A percentile compares a stretch with the other conserved stretches of the same genome.
Evolutionary conservation across 2,888 invertebrate species (phyloP).

Genomic region (Drosophila sordidula): DNA sequence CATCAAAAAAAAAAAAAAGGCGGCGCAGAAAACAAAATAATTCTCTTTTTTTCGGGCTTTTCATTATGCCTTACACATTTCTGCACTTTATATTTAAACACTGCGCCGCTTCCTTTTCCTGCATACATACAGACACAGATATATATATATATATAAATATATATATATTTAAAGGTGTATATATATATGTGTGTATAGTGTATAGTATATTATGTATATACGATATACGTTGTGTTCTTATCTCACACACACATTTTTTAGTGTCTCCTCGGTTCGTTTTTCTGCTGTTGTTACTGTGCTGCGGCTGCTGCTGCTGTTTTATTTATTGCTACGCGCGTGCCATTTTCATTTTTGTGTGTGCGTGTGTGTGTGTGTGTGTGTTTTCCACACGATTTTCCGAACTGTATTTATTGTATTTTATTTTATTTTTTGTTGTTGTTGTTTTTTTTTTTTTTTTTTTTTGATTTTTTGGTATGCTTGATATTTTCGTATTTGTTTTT

Average conservation of each 20-base stretch:
- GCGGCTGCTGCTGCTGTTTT: constrained; percentile 42
- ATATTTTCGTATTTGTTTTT: constrained; percentile 49
- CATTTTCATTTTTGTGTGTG: constrained; percentile 50
- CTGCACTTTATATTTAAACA: constrained; percentile 49
- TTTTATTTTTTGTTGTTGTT: background rate
- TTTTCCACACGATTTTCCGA: constrained; percentile 32
- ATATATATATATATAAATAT: background rate
- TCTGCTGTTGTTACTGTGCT: constrained; percentile 10
- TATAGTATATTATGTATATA: constrained; percentile 18
- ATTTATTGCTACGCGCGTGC: constrained; percentile 72
- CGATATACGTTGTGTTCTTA: constrained; percentile 38
- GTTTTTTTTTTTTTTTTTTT: constrained; percentile 18
- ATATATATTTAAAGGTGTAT: constrained; percentile 4
- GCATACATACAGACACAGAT: constrained; percentile 35
- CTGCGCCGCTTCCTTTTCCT: constrained; percentile 58
- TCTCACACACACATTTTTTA: constrained; percentile 41
- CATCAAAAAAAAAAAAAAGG: constrained; percentile 1
- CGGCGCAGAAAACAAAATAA: constrained; percentile 25
- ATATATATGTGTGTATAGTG: constrained; percentile 10
- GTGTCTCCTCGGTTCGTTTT: constrained; percentile 33
- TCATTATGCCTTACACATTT: constrained; percentile 26
- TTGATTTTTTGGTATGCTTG: constrained; percentile 17
- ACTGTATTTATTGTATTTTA: constrained; percentile 40
- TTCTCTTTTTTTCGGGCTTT: constrained; percentile 4
- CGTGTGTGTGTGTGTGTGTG: constrained; percentile 11